Percentiles rank a stretch among this genome's conserved stretches.
Evolutionary conservation across 2,797 vertebrate species (phyloP).

Genomic region (Astyanax mexicanus): DNA sequence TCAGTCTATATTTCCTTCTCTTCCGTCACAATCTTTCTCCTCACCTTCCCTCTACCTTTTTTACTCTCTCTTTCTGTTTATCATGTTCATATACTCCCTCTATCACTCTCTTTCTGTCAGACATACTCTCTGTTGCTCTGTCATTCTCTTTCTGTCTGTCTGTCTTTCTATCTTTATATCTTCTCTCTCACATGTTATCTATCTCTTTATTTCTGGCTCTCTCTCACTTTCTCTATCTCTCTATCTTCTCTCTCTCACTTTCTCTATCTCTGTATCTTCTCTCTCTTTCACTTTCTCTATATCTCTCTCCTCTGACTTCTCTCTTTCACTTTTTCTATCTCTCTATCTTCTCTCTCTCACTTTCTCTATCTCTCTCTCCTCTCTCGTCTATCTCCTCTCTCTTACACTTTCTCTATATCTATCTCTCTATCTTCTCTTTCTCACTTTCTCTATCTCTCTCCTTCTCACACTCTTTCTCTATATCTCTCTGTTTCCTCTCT

Average conservation of each 20-base stretch:
- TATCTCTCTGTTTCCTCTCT: too few relatives aligned
- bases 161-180: background rate
- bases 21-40: background rate
- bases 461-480: too few relatives aligned
- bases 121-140: background rate
- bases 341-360: too few relatives aligned
- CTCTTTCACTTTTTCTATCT: too few relatives aligned
- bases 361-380: constrained; percentile 54
- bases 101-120: too few relatives aligned
- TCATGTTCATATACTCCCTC: too few relatives aligned
- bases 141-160: background rate
- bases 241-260: constrained; percentile 19
- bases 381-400: constrained; percentile 23
- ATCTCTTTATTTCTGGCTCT: constrained; percentile 55
- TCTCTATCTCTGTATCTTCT: too few relatives aligned
- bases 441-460: constrained; percentile 53
- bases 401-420: too few relatives aligned
- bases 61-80: constrained; percentile 56
- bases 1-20: constrained; percentile 40
- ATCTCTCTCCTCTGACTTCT: too few relatives aligned
- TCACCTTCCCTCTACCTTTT: background rate
- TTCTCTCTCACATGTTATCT: background rate
- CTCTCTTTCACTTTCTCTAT: too few relatives aligned
- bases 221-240: too few relatives aligned
- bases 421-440: constrained; percentile 51